A percentile compares a stretch with the other conserved stretches of the same genome.
Evolutionary conservation across 2,113 vertebrate genomes (phyloP).

Genomic region (Tursiops truncatus): DNA sequence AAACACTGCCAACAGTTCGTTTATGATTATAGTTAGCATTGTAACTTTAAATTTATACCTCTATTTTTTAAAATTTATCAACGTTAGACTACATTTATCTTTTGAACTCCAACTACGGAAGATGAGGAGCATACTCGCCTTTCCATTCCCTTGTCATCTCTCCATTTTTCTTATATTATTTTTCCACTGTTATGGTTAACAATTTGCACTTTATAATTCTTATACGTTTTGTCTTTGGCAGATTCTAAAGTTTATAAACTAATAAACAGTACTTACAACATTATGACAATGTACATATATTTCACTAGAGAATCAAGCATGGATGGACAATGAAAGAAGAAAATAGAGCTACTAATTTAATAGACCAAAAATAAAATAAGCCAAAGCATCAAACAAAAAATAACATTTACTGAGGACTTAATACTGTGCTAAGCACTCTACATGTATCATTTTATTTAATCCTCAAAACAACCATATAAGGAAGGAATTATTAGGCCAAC

Average conservation of each 20-base stretch:
- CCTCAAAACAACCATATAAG: not conserved
- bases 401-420: constrained; percentile 22
- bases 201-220: not conserved
- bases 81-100: constrained; percentile 28
- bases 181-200: not conserved
- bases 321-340: not conserved
- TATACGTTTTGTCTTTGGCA: not conserved
- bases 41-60: not conserved
- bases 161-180: not conserved
- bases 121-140: not conserved
- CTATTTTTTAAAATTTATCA: not conserved
- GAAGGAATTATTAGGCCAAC: not conserved
- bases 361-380: not conserved
- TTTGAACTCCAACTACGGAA: not conserved
- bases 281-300: not conserved
- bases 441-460: not conserved
- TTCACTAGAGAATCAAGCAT: constrained; percentile 47
- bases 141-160: not conserved
- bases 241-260: constrained; percentile 48
- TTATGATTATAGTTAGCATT: constrained; percentile 30
- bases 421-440: not conserved
- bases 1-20: not conserved
- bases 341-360: constrained; percentile 35
- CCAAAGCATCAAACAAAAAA: constrained; percentile 3
- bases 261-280: not conserved